Percentiles rank a stretch among this genome's conserved stretches.
Evolutionary conservation across 2,113 vertebrate species (phyloP).

Genomic region (Eubucco bourcierii): DNA sequence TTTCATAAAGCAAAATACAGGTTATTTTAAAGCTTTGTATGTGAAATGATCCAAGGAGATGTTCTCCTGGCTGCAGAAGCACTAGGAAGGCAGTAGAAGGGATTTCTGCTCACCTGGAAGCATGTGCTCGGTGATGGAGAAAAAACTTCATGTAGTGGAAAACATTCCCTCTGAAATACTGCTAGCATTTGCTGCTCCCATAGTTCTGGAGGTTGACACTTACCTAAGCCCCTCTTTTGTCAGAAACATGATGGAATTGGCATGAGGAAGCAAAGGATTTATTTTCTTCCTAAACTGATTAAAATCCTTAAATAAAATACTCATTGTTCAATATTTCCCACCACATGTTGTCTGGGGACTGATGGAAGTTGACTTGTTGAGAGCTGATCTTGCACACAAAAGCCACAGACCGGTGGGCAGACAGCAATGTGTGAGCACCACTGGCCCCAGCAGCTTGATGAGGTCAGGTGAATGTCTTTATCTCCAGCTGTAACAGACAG

Average conservation of each 20-base stretch:
- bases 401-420: neutral
- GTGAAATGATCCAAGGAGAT: neutral
- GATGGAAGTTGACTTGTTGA: neutral
- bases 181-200: neutral
- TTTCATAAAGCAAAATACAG: neutral
- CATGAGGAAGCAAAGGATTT: neutral
- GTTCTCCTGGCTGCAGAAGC: neutral
- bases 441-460: neutral
- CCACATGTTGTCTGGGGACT: accelerated
- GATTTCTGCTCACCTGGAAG: neutral
- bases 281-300: neutral
- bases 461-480: accelerated
- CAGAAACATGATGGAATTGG: neutral
- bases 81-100: neutral
- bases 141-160: neutral
- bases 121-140: neutral
- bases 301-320: neutral
- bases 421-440: accelerated
- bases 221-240: neutral
- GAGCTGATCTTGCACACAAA: accelerated
- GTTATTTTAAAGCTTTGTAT: neutral
- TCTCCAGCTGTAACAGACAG: neutral
- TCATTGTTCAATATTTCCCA: neutral
- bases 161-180: neutral
- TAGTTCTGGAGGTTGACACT: neutral